Base-by-base conservation (phyloP, 1,140 invertebrate species). In the Macrotrachela quadricornifera region DNA sequence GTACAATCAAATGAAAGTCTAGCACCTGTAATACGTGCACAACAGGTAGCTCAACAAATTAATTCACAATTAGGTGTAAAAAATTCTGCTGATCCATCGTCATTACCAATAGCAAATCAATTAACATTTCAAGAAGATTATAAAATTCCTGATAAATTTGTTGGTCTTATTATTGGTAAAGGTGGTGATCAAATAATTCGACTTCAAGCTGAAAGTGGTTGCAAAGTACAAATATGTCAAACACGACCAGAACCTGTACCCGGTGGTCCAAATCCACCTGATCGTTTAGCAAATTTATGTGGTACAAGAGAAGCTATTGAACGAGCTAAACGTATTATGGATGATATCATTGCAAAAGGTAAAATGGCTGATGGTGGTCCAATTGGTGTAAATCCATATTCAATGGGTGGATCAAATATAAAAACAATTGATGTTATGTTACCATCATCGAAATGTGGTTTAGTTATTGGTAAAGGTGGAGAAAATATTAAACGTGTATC, bases 401-500 rank as follows among this genome's bases (percentile, higher is more conserved):
- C 21, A 36, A 57, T 61, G 16, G 58, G 64, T 55, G 67, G 61
- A 1, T 61, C 67, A 36, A 57, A 46, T 46, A 55, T 55, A 54
- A 57, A 45, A 54, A 46, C 37, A 17, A 56, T 56, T 42, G 52
- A 57, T 51, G 40, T 50, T 50, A 44, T 51, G 79, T 80, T 97
- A 54, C 92, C 92, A 0, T 91, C 90, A 10, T 79, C 82, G 2
- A 97, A 97, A 74, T 91, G 95, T 50, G 92, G 92, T 41, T 73
- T 96, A 6, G 84, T 97, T 56, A 97, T 97, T 62, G 76, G 76
- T 13, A 95, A 96, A 74, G 87, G 85, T 43, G 92, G 92, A 11
- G 91, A 96, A 68, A 97, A 88, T 0, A 99, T 99, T 57, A 88
- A 94, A 63, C 83, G 85, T 59, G 71, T 97, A 15, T 90, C 96